These are phyloP conservation scores for Drosophila parabipectinata DNA, from an alignment of 1,140 invertebrate species.

Conservation along the genomic window DNA sequence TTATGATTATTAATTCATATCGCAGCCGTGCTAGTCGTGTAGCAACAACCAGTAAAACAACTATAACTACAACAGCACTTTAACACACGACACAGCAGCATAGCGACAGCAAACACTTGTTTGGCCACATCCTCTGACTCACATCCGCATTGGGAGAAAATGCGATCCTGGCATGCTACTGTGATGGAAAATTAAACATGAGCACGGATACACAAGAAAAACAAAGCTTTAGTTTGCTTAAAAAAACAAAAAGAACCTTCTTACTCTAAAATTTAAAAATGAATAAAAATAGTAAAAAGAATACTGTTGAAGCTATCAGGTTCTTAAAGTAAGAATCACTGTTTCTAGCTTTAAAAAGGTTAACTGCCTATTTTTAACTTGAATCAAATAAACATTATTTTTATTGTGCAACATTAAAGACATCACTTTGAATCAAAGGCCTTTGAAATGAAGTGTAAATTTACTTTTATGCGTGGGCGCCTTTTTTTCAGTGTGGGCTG, in stretches of 20 bases:
- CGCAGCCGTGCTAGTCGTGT: conserved; percentile 34
- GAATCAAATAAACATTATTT: background rate
- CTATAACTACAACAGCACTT: conserved; percentile 49
- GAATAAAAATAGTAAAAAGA: too few relatives aligned
- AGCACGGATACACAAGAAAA: conserved; percentile 27
- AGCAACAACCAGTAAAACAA: conserved; percentile 27
- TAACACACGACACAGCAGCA: conserved; percentile 29
- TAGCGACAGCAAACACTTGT: conserved; percentile 28
- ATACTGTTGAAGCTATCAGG: too few relatives aligned
- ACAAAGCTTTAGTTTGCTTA: background rate
- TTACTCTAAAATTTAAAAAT: too few relatives aligned
- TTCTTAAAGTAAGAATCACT: background rate
- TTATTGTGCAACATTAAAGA: background rate
- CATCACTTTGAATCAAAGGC: background rate
- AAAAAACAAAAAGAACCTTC: too few relatives aligned
- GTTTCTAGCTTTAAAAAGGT: background rate
- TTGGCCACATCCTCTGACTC: conserved; percentile 15
- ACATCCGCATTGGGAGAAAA: conserved; percentile 27
- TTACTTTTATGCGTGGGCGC: background rate
- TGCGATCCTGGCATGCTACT: conserved; percentile 49
- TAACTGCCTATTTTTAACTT: background rate
- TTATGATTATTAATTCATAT: conserved; percentile 78
- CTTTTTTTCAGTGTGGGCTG: conserved; percentile 17
- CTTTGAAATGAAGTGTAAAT: conserved; percentile 2
- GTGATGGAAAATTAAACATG: conserved; percentile 47